phyloP scores from a whole-genome alignment of 2,113 vertebrate genomes.

The Eublepharis macularius region DNA sequence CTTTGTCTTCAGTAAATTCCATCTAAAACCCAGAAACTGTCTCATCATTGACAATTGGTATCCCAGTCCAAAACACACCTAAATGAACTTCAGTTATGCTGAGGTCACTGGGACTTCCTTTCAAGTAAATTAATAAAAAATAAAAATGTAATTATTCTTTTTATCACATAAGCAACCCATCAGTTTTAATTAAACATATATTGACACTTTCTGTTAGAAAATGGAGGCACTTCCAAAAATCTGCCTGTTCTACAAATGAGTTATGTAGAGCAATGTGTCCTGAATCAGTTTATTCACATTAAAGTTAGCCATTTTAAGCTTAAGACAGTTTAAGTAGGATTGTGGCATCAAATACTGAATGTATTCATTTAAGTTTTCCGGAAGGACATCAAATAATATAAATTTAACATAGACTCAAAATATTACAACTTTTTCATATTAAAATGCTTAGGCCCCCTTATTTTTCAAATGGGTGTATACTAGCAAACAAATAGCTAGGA shows the following conservation, averaged over 20 bases:
- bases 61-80: neutral
- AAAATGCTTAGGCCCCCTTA: neutral
- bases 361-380: neutral
- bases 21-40: constrained; percentile 12
- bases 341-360: neutral
- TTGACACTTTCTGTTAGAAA: neutral
- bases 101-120: neutral
- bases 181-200: neutral
- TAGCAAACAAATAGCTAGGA: neutral
- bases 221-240: neutral
- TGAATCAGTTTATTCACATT: neutral
- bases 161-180: too few species aligned
- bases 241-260: neutral
- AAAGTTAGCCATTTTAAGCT: too few species aligned
- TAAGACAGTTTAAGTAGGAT: too few species aligned
- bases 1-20: neutral
- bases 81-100: neutral
- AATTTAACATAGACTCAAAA: neutral
- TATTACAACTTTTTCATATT: neutral
- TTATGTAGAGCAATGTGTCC: neutral
- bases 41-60: neutral
- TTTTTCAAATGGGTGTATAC: neutral
- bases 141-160: too few species aligned
- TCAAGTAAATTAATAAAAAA: neutral
- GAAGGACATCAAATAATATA: neutral